A percentile compares a stretch with the other conserved stretches of the same genome.
phyloP scores from a whole-genome alignment of 2,888 invertebrate species.

The Diachrysia chrysitis region DNA sequence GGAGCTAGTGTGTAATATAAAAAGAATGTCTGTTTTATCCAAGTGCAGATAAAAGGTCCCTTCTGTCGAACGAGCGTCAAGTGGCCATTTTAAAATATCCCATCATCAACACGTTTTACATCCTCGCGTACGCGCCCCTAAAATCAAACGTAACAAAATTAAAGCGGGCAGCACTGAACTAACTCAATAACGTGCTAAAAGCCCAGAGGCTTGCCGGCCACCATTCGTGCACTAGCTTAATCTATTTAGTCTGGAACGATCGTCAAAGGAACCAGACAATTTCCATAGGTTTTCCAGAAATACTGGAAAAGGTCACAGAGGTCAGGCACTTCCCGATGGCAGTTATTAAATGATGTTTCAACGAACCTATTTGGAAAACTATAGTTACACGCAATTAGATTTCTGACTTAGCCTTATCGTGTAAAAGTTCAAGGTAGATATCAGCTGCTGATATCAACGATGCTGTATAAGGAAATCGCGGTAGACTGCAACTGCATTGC shows the following conservation, averaged over 20 bases:
- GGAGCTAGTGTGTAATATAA: too few relatives aligned
- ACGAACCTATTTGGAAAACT: background rate
- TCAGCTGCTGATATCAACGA: background rate
- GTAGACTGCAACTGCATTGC: background rate
- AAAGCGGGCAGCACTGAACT: conserved; percentile 42
- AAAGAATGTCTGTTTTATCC: too few relatives aligned
- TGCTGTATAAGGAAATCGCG: too few relatives aligned
- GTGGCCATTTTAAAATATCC: background rate
- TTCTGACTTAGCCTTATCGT: too few relatives aligned
- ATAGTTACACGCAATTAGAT: too few relatives aligned
- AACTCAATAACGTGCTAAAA: conserved; percentile 57
- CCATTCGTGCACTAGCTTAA: conserved; percentile 30
- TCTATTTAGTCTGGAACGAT: conserved; percentile 24
- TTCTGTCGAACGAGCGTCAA: too few relatives aligned
- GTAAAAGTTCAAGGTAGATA: too few relatives aligned
- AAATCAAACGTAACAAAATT: conserved; percentile 57
- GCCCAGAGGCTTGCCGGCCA: conserved; percentile 33
- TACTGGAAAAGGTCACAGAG: background rate
- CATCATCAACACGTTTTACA: conserved; percentile 10
- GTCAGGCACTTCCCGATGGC: background rate
- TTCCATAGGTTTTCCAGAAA: conserved; percentile 4
- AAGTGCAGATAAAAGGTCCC: too few relatives aligned
- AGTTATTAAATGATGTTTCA: background rate
- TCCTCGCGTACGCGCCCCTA: conserved; percentile 11
- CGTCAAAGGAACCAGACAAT: conserved; percentile 45